phyloP scores from a whole-genome alignment of 2,797 vertebrate genomes.

The Craterocephalus amniculus region DNA sequence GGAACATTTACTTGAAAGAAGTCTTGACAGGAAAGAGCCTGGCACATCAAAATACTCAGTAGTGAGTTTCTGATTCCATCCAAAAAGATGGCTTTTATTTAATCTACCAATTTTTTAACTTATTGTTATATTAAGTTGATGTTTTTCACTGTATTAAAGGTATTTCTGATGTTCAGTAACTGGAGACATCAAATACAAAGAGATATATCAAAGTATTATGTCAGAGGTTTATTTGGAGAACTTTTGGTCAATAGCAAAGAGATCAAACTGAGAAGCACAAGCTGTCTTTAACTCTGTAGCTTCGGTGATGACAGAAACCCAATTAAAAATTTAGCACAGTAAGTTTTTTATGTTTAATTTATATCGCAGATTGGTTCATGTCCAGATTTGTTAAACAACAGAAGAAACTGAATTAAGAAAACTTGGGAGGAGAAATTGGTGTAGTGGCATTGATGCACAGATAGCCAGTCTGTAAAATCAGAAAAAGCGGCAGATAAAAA shows the following conservation, averaged over 20 bases:
- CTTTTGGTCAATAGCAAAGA: constrained; percentile 48
- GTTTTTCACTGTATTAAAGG: background rate
- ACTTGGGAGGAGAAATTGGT: constrained; percentile 12
- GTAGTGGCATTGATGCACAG: constrained; percentile 27
- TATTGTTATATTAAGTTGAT: background rate
- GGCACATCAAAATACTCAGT: background rate
- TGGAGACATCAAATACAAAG: constrained; percentile 1
- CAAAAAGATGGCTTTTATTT: background rate
- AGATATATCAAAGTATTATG: constrained; percentile 36
- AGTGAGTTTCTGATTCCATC: background rate
- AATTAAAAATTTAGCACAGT: constrained; percentile 50
- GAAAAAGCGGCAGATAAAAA: constrained; percentile 38
- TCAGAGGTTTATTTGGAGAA: constrained; percentile 66
- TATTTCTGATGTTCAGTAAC: background rate
- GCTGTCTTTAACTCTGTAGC: constrained; percentile 31
- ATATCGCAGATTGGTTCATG: constrained; percentile 21
- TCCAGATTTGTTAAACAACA: constrained; percentile 29
- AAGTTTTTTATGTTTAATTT: constrained; percentile 40
- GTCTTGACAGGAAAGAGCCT: no score
- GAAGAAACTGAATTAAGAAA: constrained; percentile 22
- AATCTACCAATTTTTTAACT: background rate
- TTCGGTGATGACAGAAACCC: constrained; percentile 28
- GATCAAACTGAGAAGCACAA: constrained; percentile 35
- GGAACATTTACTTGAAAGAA: no score
- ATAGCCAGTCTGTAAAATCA: constrained; percentile 40